These are phyloP conservation scores for Vombatus ursinus DNA, from an alignment of 2,113 vertebrate species.

Conservation along the genomic window DNA sequence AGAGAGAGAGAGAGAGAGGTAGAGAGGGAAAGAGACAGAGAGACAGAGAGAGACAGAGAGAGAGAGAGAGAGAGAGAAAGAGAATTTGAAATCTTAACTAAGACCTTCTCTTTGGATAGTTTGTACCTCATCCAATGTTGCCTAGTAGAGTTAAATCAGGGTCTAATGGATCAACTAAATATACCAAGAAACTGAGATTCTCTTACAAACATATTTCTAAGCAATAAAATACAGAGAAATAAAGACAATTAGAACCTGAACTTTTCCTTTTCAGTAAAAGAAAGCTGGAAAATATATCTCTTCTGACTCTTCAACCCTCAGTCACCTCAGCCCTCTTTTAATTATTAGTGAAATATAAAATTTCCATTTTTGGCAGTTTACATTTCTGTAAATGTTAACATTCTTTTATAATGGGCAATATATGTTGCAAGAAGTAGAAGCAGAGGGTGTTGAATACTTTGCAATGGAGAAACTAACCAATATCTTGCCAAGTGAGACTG, in stretches of 20 bases:
- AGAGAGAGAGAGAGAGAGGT: fast-evolving
- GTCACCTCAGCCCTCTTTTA: background rate
- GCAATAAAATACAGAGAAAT: background rate
- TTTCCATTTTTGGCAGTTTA: background rate
- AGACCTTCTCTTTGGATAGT: too few relatives aligned
- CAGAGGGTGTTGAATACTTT: background rate
- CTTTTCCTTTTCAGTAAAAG: background rate
- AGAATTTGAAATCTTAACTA: too few relatives aligned
- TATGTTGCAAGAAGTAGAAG: background rate
- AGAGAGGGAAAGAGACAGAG: background rate
- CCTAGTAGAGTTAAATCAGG: background rate
- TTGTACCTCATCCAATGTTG: too few relatives aligned
- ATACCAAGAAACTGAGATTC: too few relatives aligned
- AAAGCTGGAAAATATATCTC: background rate
- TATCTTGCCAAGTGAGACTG: background rate
- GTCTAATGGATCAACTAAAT: background rate
- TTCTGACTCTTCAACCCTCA: background rate
- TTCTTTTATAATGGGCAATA: background rate
- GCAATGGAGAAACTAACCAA: background rate
- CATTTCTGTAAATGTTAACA: background rate
- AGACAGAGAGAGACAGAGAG: background rate
- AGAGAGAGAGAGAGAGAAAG: too few relatives aligned
- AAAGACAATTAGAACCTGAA: background rate
- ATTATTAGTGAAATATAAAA: background rate
- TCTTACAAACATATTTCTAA: background rate